Percentiles rank a stretch among this genome's conserved stretches.
Evolutionary conservation across 2,113 vertebrate species (phyloP).

Genomic region (Chunga burmeisteri): DNA sequence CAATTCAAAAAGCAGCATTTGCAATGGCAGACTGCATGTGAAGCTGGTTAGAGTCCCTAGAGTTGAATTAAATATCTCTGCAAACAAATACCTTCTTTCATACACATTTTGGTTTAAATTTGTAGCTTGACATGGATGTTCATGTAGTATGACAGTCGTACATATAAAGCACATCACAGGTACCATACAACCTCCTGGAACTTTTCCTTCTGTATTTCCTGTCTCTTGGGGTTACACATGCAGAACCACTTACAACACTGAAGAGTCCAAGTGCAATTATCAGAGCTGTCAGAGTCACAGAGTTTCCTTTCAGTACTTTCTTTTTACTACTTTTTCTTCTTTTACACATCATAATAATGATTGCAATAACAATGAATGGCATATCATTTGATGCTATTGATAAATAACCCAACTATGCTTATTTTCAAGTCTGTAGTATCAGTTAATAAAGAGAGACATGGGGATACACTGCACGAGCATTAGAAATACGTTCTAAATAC

Average conservation of each 20-base stretch:
- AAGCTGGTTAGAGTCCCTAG: background rate
- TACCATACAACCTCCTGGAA: background rate
- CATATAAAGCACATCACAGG: background rate
- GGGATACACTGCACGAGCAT: background rate
- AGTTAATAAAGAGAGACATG: background rate
- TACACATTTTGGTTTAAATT: background rate
- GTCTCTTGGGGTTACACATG: background rate
- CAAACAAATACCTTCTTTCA: background rate
- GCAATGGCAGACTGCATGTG: rapidly evolving
- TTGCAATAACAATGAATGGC: background rate
- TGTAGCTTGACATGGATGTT: background rate
- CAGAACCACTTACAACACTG: background rate
- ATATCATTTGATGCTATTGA: background rate
- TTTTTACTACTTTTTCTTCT: background rate
- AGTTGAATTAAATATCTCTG: background rate
- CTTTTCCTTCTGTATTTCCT: background rate
- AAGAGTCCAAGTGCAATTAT: background rate
- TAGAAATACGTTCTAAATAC: background rate
- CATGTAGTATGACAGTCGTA: background rate
- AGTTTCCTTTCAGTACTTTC: background rate
- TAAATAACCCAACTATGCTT: background rate
- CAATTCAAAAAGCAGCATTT: background rate
- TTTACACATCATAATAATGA: background rate
- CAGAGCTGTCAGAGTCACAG: background rate
- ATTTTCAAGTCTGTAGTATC: background rate